These are phyloP conservation scores for Synanthedon tipuliformis DNA, from an alignment of 2,888 invertebrate species.

Conservation along the genomic window DNA sequence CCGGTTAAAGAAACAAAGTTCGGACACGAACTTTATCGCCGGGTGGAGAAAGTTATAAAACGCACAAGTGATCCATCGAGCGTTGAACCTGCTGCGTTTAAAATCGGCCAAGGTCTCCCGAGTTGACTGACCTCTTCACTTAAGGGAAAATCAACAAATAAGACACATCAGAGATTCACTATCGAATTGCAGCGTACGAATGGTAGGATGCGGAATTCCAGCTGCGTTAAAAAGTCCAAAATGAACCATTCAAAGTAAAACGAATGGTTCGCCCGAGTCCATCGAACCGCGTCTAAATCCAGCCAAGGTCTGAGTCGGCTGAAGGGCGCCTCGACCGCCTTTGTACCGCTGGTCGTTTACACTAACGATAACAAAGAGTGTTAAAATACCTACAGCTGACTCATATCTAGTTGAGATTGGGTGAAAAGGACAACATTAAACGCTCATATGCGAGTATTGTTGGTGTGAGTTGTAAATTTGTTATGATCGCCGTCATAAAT, in stretches of 20 bases:
- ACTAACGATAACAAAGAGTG: conserved; percentile 60
- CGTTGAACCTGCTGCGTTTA: conserved; percentile 56
- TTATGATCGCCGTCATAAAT: no score
- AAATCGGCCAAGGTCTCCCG: conserved; percentile 66
- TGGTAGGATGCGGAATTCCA: conserved; percentile 24
- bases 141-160: background rate
- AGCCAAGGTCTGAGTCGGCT: conserved; percentile 62
- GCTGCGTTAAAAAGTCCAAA: conserved; percentile 47
- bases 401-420: conserved; percentile 30
- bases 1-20: conserved; percentile 47
- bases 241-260: conserved; percentile 48
- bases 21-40: conserved; percentile 54
- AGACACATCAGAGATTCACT: no score
- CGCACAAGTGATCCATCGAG: conserved; percentile 31
- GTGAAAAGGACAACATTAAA: conserved; percentile 19
- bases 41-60: conserved; percentile 57
- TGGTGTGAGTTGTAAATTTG: no score
- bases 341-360: conserved; percentile 56
- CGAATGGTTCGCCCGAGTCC: conserved; percentile 48
- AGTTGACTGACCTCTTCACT: conserved; percentile 36
- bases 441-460: background rate
- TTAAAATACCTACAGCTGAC: conserved; percentile 42
- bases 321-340: conserved; percentile 61
- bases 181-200: no score
- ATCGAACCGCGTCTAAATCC: conserved; percentile 65